Evolutionary conservation across 2,888 invertebrate species (phyloP).

Genomic region (Melangyna quadrimaculata): DNA sequence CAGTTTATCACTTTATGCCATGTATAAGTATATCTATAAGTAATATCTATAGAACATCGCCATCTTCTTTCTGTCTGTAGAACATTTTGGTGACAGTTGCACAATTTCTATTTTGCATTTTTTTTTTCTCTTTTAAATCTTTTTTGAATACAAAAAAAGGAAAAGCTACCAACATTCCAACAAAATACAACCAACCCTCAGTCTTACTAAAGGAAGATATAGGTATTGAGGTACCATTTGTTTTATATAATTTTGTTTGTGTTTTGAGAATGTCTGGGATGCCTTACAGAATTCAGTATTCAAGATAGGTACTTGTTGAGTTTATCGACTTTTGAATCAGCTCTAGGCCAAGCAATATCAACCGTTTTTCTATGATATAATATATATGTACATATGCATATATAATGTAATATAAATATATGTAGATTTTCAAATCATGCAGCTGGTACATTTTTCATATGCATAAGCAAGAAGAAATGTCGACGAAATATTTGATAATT

Average conservation of each 20-base stretch:
- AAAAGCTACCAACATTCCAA: not conserved
- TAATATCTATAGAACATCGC: conserved; percentile 34
- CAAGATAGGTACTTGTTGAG: conserved; percentile 22
- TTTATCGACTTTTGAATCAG: not conserved
- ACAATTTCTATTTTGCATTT: conserved; percentile 31
- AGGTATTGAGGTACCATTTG: not conserved
- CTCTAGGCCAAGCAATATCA: not conserved
- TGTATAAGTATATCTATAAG: not conserved
- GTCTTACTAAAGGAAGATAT: not conserved
- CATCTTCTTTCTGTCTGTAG: conserved; percentile 40
- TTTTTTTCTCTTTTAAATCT: not conserved
- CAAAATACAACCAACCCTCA: not conserved
- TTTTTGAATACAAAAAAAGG: not conserved
- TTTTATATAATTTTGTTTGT: not conserved
- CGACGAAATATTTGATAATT: not conserved
- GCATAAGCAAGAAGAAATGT: not conserved
- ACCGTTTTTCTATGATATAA: not conserved
- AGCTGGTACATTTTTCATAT: not conserved
- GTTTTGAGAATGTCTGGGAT: not conserved
- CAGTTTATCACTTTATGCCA: conserved; percentile 56
- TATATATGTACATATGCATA: no score
- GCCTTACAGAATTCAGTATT: not conserved
- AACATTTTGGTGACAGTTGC: conserved; percentile 28
- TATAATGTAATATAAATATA: no score
- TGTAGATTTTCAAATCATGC: not conserved